A percentile compares a stretch with the other conserved stretches of the same genome.
These are phyloP conservation scores for Hirundo rustica DNA, from an alignment of 2,797 vertebrate species.

Conservation along the genomic window DNA sequence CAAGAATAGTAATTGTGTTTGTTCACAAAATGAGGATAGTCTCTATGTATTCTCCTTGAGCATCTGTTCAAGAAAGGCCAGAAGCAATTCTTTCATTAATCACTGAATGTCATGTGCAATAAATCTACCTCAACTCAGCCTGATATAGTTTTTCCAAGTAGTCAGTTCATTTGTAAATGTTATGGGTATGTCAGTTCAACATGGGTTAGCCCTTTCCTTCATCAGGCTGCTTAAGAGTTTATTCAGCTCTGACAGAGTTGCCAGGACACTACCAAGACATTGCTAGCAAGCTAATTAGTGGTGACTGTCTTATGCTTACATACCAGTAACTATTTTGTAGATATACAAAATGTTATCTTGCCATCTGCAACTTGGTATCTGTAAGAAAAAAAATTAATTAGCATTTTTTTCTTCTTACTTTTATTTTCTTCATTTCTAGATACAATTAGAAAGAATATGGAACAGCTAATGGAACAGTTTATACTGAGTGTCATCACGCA, in stretches of 20 bases:
- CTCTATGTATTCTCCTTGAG: background rate
- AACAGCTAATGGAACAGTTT: background rate
- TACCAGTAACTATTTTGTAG: background rate
- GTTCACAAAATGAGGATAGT: background rate
- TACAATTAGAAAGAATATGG: background rate
- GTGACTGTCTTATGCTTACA: background rate
- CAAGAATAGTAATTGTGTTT: background rate
- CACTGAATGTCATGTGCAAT: constrained; percentile 20
- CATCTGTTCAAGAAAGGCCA: constrained; percentile 11
- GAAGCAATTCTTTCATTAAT: constrained; percentile 23
- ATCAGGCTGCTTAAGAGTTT: background rate
- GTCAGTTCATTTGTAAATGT: constrained; percentile 22
- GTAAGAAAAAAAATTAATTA: background rate
- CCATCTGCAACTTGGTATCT: background rate
- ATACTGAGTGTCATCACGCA: accelerated
- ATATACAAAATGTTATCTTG: background rate
- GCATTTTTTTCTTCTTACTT: background rate
- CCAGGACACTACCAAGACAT: background rate
- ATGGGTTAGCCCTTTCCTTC: background rate
- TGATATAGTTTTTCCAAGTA: constrained; percentile 5
- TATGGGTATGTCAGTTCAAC: background rate
- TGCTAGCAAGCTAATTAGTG: background rate
- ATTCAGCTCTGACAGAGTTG: background rate
- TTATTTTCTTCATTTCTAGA: background rate
- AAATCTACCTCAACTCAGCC: background rate